These are phyloP conservation scores for Silurus aristotelis DNA, from an alignment of 2,797 vertebrate genomes.

Conservation along the genomic window DNA sequence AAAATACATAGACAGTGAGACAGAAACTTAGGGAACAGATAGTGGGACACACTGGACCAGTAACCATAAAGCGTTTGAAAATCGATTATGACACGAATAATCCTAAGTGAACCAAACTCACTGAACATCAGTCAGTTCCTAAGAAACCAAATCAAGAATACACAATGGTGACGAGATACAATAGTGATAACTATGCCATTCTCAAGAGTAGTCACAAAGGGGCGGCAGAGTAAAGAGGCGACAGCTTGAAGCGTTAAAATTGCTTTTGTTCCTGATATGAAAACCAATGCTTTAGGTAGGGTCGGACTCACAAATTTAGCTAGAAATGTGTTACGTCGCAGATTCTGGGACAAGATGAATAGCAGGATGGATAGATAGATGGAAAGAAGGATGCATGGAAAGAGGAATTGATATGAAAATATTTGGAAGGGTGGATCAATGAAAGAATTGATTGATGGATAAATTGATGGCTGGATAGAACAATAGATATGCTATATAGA, in stretches of 20 bases:
- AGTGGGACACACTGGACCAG: background rate
- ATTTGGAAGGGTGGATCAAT: too few species aligned
- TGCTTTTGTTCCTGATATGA: too few species aligned
- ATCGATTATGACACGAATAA: background rate
- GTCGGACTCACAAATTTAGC: too few species aligned
- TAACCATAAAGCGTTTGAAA: constrained; percentile 1
- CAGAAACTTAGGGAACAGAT: background rate
- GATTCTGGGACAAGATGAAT: too few species aligned
- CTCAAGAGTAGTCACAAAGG: background rate
- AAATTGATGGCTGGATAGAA: too few species aligned
- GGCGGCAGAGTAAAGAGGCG: background rate
- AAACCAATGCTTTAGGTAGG: too few species aligned
- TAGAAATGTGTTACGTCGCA: too few species aligned
- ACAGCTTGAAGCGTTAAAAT: background rate
- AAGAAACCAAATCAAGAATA: background rate
- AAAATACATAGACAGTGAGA: background rate
- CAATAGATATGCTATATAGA: too few species aligned
- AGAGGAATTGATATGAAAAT: too few species aligned
- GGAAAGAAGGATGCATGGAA: too few species aligned
- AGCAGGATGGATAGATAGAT: too few species aligned
- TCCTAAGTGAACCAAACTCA: background rate
- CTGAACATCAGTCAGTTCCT: background rate
- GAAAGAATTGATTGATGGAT: too few species aligned
- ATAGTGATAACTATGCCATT: background rate
- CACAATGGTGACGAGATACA: background rate